Evolutionary conservation across 2,113 vertebrate genomes (phyloP), one percentile per base, ranked within the genome.

Genomic region (Malurus elegans): DNA sequence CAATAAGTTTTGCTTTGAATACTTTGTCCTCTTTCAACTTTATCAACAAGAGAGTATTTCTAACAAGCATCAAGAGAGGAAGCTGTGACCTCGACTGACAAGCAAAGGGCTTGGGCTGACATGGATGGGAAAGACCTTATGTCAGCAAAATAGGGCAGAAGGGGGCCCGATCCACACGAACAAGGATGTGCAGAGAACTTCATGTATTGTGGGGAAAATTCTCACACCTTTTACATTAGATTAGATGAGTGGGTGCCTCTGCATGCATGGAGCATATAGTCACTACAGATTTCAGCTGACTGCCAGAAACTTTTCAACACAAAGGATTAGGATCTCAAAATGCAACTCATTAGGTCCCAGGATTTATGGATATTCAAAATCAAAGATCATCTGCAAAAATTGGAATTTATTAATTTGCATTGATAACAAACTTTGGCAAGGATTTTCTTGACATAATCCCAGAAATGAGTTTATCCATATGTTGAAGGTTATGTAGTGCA

Each of bases 81-180:
- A 58, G 16, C 4, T 53, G 48, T 67, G 44, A 34, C 44, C 8
- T 58, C 29, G 53, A 64, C 6, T 54, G 29, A 44, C 2, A 8
- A 54, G 32, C 15, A 64, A 40, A 70, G 14, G 24, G 15, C 3
- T 4, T 16, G 44, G 17, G 26, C 15, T 58, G 42, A 74, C 1
- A 0, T 3, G 4, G 18, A 47, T 10, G 70, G 20, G 10, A 54
- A 6, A 62, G n/a, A 67, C 14, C 2, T 21, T 38, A 10, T 32
- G 23, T 13, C 31, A 71, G n/a, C 20, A 62, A 29, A 72, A 25
- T 0, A 48, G 9, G 7, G 21, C 4, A 10, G 36, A 91, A 80
- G 4, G 8, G 4, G 5, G 4, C 23, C n/a, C 1, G 1, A 19
- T 9, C 10, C 23, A 44, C 32, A 29, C 7, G 32, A 25, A 48